Conservation (phyloP, 2,113 vertebrate genomes). For the Cebus imitator region DNA sequence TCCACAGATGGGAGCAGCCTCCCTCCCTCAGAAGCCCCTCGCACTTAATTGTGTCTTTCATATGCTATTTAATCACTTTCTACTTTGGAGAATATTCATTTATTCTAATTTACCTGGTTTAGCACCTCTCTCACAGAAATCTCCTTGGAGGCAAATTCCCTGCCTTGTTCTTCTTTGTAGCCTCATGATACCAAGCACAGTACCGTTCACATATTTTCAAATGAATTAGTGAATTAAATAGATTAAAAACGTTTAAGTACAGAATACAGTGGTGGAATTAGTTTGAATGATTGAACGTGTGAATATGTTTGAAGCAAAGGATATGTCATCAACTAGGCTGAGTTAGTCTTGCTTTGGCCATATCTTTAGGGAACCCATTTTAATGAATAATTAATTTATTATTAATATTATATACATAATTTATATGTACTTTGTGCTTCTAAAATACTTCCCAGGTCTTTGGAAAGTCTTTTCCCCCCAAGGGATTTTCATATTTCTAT, state of each 20-base stretch:
- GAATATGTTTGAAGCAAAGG: constrained; percentile 40
- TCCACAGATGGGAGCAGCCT: not conserved
- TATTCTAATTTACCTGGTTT: not conserved
- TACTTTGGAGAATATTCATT: constrained; percentile 4
- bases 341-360: not conserved
- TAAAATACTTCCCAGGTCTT: constrained; percentile 43
- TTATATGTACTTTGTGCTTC: constrained; percentile 25
- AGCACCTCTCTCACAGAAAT: not conserved
- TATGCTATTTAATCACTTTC: not conserved
- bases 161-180: constrained; percentile 1
- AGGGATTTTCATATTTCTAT: constrained; percentile 41
- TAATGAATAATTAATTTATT: constrained; percentile 61
- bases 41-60: not conserved
- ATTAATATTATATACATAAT: constrained; percentile 62
- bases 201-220: not conserved
- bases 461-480: constrained; percentile 2
- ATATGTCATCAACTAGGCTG: not conserved
- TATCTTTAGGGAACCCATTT: constrained; percentile 39
- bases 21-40: not conserved
- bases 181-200: not conserved
- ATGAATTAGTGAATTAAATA: constrained; percentile 43
- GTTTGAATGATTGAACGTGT: constrained; percentile 57
- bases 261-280: constrained; percentile 2
- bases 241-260: constrained; percentile 26
- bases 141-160: constrained; percentile 12